Evolutionary conservation across 2,797 vertebrate genomes (phyloP).

Genomic region (Strix occidentalis): DNA sequence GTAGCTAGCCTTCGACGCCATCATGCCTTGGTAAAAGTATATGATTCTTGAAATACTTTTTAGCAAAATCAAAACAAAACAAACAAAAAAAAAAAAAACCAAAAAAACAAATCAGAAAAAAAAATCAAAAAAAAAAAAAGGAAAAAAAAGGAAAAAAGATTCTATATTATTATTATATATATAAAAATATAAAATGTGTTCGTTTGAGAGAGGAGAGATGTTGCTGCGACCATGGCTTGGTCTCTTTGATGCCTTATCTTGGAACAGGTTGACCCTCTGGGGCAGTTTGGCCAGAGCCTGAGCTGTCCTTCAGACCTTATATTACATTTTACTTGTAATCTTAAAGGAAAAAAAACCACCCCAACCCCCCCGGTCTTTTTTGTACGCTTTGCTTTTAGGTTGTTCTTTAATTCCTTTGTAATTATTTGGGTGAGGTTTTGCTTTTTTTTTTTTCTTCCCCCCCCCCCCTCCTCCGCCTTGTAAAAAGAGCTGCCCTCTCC

Average conservation of each 20-base stretch:
- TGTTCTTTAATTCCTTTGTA: conserved; percentile 37
- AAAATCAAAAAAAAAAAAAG: neutral
- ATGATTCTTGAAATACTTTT: conserved; percentile 71
- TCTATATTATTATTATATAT: conserved; percentile 77
- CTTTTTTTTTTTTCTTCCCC: neutral
- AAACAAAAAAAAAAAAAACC: neutral
- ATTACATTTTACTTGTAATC: neutral
- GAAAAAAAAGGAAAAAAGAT: conserved; percentile 65
- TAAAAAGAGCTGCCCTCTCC: neutral
- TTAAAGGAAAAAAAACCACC: neutral
- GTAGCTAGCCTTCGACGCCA: conserved; percentile 76
- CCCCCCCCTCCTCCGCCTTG: neutral
- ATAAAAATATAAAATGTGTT: conserved; percentile 74
- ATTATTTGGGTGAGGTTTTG: conserved; percentile 34
- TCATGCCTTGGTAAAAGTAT: conserved; percentile 85
- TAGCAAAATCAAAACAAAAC: conserved; percentile 37
- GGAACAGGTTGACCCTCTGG: neutral
- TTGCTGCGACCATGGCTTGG: conserved; percentile 78
- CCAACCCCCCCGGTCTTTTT: neutral
- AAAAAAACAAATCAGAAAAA: too few species aligned
- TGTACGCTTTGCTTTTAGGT: conserved; percentile 69
- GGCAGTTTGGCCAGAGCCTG: neutral
- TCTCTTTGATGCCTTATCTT: conserved; percentile 76
- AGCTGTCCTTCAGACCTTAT: neutral
- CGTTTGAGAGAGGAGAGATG: conserved; percentile 69